phyloP scores from a whole-genome alignment of 2,888 invertebrate species.

The Galerucella pusilla region DNA sequence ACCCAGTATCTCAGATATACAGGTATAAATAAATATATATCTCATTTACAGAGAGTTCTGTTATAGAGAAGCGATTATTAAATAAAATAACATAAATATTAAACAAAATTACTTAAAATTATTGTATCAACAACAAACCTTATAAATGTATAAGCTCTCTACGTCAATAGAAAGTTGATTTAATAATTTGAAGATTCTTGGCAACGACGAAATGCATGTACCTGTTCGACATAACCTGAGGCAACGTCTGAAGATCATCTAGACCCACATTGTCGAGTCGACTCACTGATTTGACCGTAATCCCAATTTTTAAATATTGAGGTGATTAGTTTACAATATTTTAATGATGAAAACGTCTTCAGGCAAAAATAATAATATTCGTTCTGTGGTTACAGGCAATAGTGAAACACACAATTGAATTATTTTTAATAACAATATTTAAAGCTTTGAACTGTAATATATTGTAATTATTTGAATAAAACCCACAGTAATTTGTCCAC shows the following conservation, averaged over 20 bases:
- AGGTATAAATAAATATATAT: too few species aligned
- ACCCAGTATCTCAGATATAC: too few species aligned
- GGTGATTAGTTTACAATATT: conserved; percentile 9
- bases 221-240: conserved; percentile 26
- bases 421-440: too few species aligned
- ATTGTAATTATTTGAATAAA: too few species aligned
- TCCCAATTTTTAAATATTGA: conserved; percentile 17
- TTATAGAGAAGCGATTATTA: too few species aligned
- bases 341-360: background rate
- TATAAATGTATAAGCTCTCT: background rate
- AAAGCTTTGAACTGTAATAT: too few species aligned
- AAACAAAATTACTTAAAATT: too few species aligned
- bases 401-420: background rate
- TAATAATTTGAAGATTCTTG: background rate
- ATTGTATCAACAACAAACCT: background rate
- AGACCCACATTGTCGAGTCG: conserved; percentile 30
- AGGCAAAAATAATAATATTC: background rate
- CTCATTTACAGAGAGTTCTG: too few species aligned
- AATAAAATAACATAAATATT: too few species aligned
- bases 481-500: too few species aligned
- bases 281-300: conserved; percentile 28
- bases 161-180: background rate
- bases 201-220: conserved; percentile 12
- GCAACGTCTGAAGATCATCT: conserved; percentile 31
- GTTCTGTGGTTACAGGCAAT: background rate